Evolutionary conservation across 2,113 vertebrate genomes (phyloP).

Genomic region (Urocynchramus pylzowi): DNA sequence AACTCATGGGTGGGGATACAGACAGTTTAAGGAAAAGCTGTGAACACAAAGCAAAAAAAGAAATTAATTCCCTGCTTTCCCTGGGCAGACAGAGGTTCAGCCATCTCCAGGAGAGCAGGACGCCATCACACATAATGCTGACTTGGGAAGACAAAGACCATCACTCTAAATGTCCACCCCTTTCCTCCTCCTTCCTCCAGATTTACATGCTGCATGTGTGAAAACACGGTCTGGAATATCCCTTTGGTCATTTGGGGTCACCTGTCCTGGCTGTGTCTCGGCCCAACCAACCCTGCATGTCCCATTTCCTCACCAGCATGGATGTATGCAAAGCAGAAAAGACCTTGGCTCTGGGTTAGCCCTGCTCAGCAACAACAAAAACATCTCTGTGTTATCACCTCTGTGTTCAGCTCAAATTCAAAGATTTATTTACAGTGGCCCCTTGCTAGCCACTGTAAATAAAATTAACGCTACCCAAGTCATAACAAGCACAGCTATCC

Average conservation of each 20-base stretch:
- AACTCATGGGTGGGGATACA: background rate
- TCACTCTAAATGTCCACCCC: background rate
- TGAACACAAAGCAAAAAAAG: background rate
- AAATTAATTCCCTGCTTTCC: background rate
- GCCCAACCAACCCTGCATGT: fast-evolving
- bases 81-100: background rate
- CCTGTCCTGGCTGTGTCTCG: background rate
- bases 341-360: background rate
- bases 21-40: background rate
- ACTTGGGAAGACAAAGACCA: background rate
- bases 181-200: background rate
- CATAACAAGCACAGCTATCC: background rate
- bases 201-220: background rate
- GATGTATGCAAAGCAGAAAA: fast-evolving
- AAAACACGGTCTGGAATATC: background rate
- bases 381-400: background rate
- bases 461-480: background rate
- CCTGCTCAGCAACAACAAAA: background rate
- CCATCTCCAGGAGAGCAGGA: background rate
- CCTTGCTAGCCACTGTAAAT: background rate
- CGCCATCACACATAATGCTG: fast-evolving
- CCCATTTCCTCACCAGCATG: too few relatives aligned
- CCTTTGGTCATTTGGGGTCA: background rate
- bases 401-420: background rate
- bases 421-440: background rate